phyloP scores from a whole-genome alignment of 1,140 invertebrate species.

The Hycleus cichorii region DNA sequence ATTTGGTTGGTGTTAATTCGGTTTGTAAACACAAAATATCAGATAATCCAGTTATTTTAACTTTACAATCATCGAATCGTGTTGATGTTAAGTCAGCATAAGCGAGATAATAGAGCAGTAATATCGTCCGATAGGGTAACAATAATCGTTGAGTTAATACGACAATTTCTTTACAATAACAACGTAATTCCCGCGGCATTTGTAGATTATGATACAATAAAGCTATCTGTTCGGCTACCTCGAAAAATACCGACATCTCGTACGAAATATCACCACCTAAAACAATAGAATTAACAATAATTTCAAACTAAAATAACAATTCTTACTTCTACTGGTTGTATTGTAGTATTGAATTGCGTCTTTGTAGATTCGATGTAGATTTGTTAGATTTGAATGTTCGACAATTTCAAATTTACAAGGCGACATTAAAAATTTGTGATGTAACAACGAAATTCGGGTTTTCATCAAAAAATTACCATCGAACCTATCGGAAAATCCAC shows the following conservation, averaged over 20 bases:
- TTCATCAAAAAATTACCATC: slow-evolving; percentile 2
- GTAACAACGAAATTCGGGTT: slow-evolving; percentile 4
- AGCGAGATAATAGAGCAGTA: slow-evolving; percentile 14
- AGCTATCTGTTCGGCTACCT: slow-evolving; percentile 13
- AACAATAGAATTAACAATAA: slow-evolving; percentile 1
- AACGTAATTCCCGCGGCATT: slow-evolving; percentile 15
- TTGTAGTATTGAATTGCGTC: slow-evolving; percentile 1
- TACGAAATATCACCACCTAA: background rate
- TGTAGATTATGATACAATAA: slow-evolving; percentile 16
- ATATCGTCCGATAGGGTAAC: slow-evolving; percentile 12
- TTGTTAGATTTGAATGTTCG: background rate
- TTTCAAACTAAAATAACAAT: background rate
- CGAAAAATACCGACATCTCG: slow-evolving; percentile 18
- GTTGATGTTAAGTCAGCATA: slow-evolving; percentile 11
- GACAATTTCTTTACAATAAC: slow-evolving; percentile 13
- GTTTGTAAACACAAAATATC: slow-evolving; percentile 17
- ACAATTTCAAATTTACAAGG: background rate
- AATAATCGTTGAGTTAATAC: slow-evolving; percentile 16
- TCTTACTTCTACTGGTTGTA: background rate
- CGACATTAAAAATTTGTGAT: slow-evolving; percentile 16
- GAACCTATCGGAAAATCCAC: background rate
- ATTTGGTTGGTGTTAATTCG: background rate
- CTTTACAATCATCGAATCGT: slow-evolving; percentile 15
- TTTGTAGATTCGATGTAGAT: background rate
- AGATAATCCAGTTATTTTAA: slow-evolving; percentile 21